phyloP scores from a whole-genome alignment of 2,113 vertebrate species.

The Perca flavescens region DNA sequence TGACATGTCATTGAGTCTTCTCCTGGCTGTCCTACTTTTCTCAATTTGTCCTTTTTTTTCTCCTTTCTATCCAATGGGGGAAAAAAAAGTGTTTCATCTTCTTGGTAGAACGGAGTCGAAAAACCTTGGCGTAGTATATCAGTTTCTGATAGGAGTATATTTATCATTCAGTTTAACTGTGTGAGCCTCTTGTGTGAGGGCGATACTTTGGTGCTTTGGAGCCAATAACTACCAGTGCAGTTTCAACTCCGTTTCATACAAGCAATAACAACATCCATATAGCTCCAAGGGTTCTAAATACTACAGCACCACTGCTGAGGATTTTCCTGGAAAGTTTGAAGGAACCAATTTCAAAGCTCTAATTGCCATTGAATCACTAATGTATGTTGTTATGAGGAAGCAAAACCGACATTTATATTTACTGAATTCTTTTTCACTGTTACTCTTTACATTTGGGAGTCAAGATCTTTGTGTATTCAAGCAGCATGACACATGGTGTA shows the following conservation, averaged over 20 bases:
- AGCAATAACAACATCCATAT: background rate
- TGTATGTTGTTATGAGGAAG: background rate
- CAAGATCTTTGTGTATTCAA: background rate
- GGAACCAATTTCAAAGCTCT: background rate
- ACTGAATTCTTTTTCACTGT: background rate
- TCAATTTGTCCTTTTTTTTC: background rate
- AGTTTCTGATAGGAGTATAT: background rate
- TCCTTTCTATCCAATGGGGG: background rate
- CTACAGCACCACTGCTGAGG: background rate
- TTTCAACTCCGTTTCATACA: background rate
- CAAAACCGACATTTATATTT: background rate
- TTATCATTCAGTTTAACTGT: slow-evolving; percentile 1
- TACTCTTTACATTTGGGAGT: background rate
- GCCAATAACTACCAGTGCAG: background rate
- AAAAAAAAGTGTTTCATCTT: background rate
- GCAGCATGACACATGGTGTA: background rate
- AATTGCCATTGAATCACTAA: background rate
- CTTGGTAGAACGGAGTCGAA: background rate
- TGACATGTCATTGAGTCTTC: slow-evolving; percentile 50
- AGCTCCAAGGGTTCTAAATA: too few species aligned
- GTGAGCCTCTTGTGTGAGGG: too few species aligned
- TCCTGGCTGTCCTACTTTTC: slow-evolving; percentile 45
- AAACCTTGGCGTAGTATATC: background rate
- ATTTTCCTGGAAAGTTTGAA: background rate
- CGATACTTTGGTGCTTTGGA: background rate